Conservation (phyloP, 2,888 invertebrate genomes). For the Watsonalla cultraria region DNA sequence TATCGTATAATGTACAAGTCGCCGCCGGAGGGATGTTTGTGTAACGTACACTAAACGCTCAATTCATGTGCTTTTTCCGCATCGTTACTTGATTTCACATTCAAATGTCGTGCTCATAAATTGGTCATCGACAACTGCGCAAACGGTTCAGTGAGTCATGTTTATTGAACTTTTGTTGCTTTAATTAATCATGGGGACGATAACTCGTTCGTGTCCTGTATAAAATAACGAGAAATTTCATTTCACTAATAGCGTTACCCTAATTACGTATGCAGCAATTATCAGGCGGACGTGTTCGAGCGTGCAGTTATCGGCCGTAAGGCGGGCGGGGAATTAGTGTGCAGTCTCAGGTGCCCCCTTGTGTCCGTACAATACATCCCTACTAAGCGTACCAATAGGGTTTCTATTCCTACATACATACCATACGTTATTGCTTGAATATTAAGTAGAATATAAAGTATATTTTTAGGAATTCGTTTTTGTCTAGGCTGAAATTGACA, state of each 20-base stretch:
- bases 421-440: background rate
- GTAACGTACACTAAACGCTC: constrained; percentile 24
- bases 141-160: constrained; percentile 46
- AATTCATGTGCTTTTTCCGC: constrained; percentile 32
- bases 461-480: too few relatives aligned
- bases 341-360: constrained; percentile 41
- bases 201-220: constrained; percentile 29
- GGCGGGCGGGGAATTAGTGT: constrained; percentile 42
- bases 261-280: constrained; percentile 62
- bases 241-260: constrained; percentile 49
- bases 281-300: constrained; percentile 49
- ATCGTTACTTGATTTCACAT: constrained; percentile 31
- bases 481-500: too few relatives aligned
- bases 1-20: constrained; percentile 62
- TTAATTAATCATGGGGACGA: constrained; percentile 52
- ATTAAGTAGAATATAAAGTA: too few relatives aligned
- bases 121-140: constrained; percentile 35
- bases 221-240: constrained; percentile 34
- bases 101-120: constrained; percentile 36
- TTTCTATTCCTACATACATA: background rate
- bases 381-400: background rate
- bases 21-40: constrained; percentile 35
- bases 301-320: constrained; percentile 44
- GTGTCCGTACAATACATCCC: constrained; percentile 12
- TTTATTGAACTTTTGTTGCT: constrained; percentile 57